A percentile compares a stretch with the other conserved stretches of the same genome.
These are phyloP conservation scores for Malacoraja senta DNA, from an alignment of 2,797 vertebrate genomes.

Conservation along the genomic window DNA sequence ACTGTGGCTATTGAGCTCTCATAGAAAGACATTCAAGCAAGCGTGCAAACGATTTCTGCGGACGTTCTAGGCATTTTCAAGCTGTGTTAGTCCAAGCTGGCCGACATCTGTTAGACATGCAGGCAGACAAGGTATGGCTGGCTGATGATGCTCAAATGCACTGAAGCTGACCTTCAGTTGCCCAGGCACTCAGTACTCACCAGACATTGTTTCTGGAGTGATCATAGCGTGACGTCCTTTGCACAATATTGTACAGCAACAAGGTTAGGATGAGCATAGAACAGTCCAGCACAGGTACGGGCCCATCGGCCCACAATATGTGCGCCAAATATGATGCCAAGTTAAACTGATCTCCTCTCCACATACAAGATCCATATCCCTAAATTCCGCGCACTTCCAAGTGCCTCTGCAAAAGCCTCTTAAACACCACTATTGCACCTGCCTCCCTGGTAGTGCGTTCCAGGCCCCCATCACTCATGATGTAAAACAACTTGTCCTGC, in stretches of 20 bases:
- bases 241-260: neutral
- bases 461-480: too few species aligned
- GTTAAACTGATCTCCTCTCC: too few species aligned
- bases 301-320: too few species aligned
- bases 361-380: too few species aligned
- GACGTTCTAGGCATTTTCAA: neutral
- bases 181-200: neutral
- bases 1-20: neutral
- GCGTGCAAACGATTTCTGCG: neutral
- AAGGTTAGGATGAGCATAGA: neutral
- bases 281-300: neutral
- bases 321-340: too few species aligned
- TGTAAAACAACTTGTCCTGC: too few species aligned
- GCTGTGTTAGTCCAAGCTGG: neutral
- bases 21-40: neutral
- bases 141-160: neutral
- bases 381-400: too few species aligned
- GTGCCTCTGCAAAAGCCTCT: too few species aligned
- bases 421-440: too few species aligned
- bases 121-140: neutral
- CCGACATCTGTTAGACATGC: neutral
- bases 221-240: neutral
- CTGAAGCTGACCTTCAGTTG: neutral
- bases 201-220: neutral
- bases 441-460: too few species aligned